Conservation (phyloP, 2,113 vertebrate species). For the Panthera tigris region DNA sequence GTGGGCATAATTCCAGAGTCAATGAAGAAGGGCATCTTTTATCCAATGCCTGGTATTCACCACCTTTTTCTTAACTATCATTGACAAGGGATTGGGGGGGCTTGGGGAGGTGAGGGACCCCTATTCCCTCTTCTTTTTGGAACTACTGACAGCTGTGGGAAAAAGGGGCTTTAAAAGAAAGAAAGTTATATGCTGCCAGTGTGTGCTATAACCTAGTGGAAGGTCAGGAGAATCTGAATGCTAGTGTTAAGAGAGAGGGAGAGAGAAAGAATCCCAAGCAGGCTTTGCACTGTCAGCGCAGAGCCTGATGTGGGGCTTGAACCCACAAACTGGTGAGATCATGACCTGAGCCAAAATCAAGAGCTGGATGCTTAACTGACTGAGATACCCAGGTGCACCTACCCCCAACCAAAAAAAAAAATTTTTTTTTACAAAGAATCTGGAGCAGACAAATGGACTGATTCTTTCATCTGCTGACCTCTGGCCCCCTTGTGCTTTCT, state of each 20-base stretch:
- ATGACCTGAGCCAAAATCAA: too few species aligned
- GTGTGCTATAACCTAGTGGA: neutral
- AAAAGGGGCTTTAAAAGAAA: neutral
- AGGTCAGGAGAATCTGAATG: neutral
- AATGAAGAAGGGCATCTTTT: neutral
- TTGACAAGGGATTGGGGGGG: neutral
- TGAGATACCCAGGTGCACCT: too few species aligned
- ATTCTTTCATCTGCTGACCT: neutral
- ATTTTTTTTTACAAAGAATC: neutral
- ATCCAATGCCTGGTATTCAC: neutral
- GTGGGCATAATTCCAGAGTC: too few species aligned
- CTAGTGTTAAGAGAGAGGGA: neutral
- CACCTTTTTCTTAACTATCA: neutral
- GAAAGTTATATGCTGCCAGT: neutral
- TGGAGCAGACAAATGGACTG: neutral
- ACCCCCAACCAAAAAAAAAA: neutral
- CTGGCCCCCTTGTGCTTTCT: neutral
- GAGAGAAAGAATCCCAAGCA: too few species aligned
- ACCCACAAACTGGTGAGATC: too few species aligned
- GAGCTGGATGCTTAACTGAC: too few species aligned
- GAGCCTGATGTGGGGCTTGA: too few species aligned
- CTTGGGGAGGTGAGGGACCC: neutral
- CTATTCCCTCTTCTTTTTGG: neutral
- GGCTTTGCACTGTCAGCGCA: too few species aligned
- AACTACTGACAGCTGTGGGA: neutral